Conservation (phyloP, 1,140 invertebrate genomes). For the Monomorium pharaonis region DNA sequence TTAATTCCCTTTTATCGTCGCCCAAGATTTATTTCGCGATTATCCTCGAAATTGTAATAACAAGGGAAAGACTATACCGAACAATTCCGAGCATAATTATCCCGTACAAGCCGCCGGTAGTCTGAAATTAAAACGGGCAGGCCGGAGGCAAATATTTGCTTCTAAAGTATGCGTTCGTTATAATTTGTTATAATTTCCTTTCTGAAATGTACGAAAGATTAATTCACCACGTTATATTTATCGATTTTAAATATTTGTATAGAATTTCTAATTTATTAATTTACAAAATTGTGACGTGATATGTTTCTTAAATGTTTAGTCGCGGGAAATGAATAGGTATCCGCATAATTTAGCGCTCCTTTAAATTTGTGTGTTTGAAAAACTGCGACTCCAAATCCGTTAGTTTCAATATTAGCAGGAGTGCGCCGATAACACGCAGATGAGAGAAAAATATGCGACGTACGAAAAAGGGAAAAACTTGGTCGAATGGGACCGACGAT, state of each 20-base stretch:
- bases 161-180: not conserved
- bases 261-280: not conserved
- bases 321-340: not conserved
- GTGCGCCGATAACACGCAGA: not conserved
- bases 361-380: not conserved
- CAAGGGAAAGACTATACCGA: conserved; percentile 3
- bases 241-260: not conserved
- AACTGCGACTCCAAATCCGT: not conserved
- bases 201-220: not conserved
- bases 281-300: not conserved
- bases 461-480: not conserved
- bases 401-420: not conserved
- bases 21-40: conserved; percentile 32
- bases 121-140: conserved; percentile 18
- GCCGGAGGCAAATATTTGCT: conserved; percentile 26
- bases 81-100: conserved; percentile 30
- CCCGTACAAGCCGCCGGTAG: not conserved
- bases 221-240: not conserved
- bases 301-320: not conserved
- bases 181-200: not conserved
- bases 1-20: conserved; percentile 30
- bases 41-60: conserved; percentile 43
- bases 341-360: not conserved
- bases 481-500: not conserved
- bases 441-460: conserved; percentile 29